Evolutionary conservation across 2,888 invertebrate genomes (phyloP).

Genomic region (Minunthozetes semirufus): DNA sequence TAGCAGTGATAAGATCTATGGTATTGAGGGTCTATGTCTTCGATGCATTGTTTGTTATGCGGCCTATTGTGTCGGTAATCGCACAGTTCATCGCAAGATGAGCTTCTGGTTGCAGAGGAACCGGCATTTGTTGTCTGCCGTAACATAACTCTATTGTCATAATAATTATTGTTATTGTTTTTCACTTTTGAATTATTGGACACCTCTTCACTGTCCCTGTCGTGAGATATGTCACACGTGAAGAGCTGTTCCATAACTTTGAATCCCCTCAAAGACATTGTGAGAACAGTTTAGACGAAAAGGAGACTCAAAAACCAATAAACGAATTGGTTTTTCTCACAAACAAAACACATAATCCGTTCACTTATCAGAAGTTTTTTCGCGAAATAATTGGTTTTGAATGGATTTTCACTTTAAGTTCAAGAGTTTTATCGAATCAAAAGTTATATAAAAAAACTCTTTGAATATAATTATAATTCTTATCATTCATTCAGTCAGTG

Average conservation of each 20-base stretch:
- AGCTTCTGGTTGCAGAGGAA: background rate
- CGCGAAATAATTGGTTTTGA: too few relatives aligned
- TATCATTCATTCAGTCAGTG: too few relatives aligned
- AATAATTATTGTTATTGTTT: background rate
- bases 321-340: background rate
- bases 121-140: too few relatives aligned
- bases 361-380: too few relatives aligned
- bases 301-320: background rate
- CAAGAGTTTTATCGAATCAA: too few relatives aligned
- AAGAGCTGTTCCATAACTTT: conserved; percentile 19
- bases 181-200: background rate
- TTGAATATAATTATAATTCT: too few relatives aligned
- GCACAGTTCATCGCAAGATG: conserved; percentile 2
- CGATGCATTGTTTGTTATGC: background rate
- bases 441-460: too few relatives aligned
- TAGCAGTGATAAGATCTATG: conserved; percentile 4
- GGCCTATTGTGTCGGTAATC: background rate
- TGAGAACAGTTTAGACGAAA: background rate
- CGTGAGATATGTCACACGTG: background rate
- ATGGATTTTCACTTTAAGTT: too few relatives aligned
- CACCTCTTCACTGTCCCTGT: background rate
- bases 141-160: background rate
- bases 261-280: background rate
- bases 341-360: background rate
- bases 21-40: background rate